Base-by-base conservation (phyloP, 2,797 vertebrate genomes). In the Periparus ater region DNA sequence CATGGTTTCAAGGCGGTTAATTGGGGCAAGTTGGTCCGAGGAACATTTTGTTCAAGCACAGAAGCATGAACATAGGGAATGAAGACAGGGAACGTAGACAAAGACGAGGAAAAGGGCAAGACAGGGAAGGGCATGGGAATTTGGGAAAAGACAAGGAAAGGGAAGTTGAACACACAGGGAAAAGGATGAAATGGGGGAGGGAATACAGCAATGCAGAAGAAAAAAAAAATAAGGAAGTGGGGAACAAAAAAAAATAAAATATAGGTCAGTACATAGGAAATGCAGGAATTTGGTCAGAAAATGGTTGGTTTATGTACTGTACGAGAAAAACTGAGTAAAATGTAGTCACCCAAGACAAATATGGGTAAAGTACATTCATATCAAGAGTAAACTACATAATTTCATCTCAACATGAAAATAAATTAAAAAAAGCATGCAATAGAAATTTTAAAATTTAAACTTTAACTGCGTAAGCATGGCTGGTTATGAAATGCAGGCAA, bases 201-300 rank as follows among this genome's bases (percentile, higher is more conserved):
- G 97, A 78, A 97, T 97, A 98, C 97, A 98, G 98, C 97, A 98
- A 98, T 98, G 98, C 97, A 98, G 97, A 98, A 98, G 97, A 96
- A 98, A 98, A 98, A 98, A 98, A 98, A 98, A 98, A 98, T 97
- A 98, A 98, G 97, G 97, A 98, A 97, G 97, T 96, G 98, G 98
- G 98, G 98, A 98, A 98, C 98, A 99, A 99, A 99, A 98, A 98
- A 98, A 98, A 99, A 99, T 98, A 99, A 99, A 99, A 99, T 98
- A 99, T 98, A 99, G 98, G 99, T 99, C 99, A 99, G 99, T 99
- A 99, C 99, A 99, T 98, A 99, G 99, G 98, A 99, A 99, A 99
- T 99, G 99, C 99, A 99, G 99, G 98, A 98, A 98, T 99, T 98
- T 99, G 99, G 99, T 99, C 99, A 99, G 98, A 99, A 99, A 98